Evolutionary conservation across 92 coral and sea anemone genomes (phyloP).

Genomic region (Actinostola sp.): DNA sequence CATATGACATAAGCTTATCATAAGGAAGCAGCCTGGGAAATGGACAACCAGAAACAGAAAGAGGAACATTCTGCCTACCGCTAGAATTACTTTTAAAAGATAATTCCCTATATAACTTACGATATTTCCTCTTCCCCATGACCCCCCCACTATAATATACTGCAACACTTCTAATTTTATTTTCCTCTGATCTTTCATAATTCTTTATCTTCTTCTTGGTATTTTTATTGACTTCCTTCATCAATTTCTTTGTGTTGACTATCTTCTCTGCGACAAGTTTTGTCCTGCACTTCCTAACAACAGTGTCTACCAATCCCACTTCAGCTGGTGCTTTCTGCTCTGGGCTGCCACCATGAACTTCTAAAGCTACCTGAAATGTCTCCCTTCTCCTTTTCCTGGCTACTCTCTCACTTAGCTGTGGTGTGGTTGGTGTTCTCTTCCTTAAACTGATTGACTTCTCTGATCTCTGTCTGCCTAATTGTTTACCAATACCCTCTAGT

Average conservation of each 20-base stretch:
- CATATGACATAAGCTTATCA: constrained; percentile 46
- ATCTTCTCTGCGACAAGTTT: not conserved
- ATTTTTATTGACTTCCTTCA: constrained; percentile 3
- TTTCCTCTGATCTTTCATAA: constrained; percentile 48
- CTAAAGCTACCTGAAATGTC: constrained; percentile 34
- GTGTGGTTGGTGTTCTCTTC: constrained; percentile 1
- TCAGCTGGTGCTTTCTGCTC: constrained; percentile 2
- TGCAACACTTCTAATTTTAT: constrained; percentile 61
- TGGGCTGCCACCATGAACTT: constrained; percentile 39
- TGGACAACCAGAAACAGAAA: constrained; percentile 35
- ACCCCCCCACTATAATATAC: constrained; percentile 67
- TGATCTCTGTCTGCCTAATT: not conserved
- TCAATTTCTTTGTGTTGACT: constrained; percentile 1
- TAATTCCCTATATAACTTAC: constrained; percentile 34
- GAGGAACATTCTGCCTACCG: constrained; percentile 34
- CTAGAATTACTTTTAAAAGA: constrained; percentile 10
- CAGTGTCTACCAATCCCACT: constrained; percentile 40
- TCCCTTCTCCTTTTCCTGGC: constrained; percentile 47
- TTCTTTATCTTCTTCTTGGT: constrained; percentile 19
- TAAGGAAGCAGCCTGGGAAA: constrained; percentile 54
- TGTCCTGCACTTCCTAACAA: constrained; percentile 11
- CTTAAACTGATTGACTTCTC: not conserved
- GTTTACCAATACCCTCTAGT: not conserved
- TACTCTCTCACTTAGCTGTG: not conserved
- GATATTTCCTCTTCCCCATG: constrained; percentile 63